These are phyloP conservation scores for Pluvialis apricaria DNA, from an alignment of 2,113 vertebrate genomes.

Conservation along the genomic window DNA sequence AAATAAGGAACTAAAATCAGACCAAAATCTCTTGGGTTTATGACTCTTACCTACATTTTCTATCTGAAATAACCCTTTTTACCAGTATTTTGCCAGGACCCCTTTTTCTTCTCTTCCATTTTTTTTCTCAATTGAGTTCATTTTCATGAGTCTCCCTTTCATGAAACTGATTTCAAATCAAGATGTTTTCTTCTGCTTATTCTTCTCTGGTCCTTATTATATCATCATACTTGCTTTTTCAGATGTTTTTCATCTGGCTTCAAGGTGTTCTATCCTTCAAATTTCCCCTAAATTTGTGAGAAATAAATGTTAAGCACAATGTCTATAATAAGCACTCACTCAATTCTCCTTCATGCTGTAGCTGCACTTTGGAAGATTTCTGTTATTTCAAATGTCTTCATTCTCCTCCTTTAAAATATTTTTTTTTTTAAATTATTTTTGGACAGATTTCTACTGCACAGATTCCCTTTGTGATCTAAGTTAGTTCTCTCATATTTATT, in stretches of 20 bases:
- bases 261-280: not conserved
- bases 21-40: not conserved
- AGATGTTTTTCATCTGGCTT: not conserved
- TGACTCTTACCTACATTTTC: not conserved
- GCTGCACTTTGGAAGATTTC: not conserved
- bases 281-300: not conserved
- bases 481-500: not conserved
- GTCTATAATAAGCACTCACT: not conserved
- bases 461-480: not conserved
- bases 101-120: not conserved
- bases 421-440: not conserved
- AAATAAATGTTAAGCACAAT: not conserved
- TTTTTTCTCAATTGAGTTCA: accelerated
- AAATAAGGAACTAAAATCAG: not conserved
- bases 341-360: not conserved
- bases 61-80: not conserved
- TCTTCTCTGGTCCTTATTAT: not conserved
- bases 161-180: not conserved
- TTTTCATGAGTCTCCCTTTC: not conserved
- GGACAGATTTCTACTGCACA: not conserved
- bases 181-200: not conserved
- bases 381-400: not conserved
- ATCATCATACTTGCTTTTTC: not conserved
- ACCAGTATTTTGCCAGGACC: not conserved
- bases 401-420: not conserved